These are phyloP conservation scores for Diplolepis rosae DNA, from an alignment of 2,888 invertebrate genomes.

Conservation along the genomic window DNA sequence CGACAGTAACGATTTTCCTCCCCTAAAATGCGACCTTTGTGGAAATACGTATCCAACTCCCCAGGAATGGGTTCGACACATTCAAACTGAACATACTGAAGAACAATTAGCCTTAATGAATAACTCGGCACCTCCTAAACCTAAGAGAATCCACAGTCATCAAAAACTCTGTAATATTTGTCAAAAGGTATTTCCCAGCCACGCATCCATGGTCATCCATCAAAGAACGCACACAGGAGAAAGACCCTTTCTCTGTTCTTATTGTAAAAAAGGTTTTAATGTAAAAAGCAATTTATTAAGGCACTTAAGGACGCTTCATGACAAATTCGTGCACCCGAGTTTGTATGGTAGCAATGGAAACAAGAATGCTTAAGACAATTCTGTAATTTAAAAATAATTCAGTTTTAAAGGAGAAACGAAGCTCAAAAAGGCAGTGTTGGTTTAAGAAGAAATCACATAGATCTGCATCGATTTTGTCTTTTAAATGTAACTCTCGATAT, in stretches of 20 bases:
- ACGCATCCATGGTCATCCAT: slow-evolving; percentile 87
- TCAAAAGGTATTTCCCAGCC: slow-evolving; percentile 84
- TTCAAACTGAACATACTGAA: slow-evolving; percentile 89
- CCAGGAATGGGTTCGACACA: slow-evolving; percentile 90
- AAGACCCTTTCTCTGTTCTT: slow-evolving; percentile 83
- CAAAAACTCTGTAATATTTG: slow-evolving; percentile 79
- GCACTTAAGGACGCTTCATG: slow-evolving; percentile 84
- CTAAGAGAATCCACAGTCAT: slow-evolving; percentile 71
- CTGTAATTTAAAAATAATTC: neutral
- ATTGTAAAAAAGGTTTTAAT: slow-evolving; percentile 86
- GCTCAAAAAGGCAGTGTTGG: slow-evolving; percentile 7
- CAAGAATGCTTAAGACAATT: slow-evolving; percentile 63
- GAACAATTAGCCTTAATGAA: slow-evolving; percentile 86
- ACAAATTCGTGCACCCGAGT: slow-evolving; percentile 78
- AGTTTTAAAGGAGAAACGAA: neutral
- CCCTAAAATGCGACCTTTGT: slow-evolving; percentile 86
- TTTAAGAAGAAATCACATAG: too few species aligned
- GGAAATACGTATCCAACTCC: slow-evolving; percentile 84
- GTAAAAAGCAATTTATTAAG: slow-evolving; percentile 85
- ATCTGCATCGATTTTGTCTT: too few species aligned
- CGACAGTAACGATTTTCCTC: slow-evolving; percentile 81
- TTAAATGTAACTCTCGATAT: too few species aligned
- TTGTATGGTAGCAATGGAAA: slow-evolving; percentile 71
- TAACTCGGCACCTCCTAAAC: slow-evolving; percentile 81
- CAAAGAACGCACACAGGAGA: slow-evolving; percentile 85